These are phyloP conservation scores for Cheilosia impressa DNA, from an alignment of 2,888 invertebrate species.

Conservation along the genomic window DNA sequence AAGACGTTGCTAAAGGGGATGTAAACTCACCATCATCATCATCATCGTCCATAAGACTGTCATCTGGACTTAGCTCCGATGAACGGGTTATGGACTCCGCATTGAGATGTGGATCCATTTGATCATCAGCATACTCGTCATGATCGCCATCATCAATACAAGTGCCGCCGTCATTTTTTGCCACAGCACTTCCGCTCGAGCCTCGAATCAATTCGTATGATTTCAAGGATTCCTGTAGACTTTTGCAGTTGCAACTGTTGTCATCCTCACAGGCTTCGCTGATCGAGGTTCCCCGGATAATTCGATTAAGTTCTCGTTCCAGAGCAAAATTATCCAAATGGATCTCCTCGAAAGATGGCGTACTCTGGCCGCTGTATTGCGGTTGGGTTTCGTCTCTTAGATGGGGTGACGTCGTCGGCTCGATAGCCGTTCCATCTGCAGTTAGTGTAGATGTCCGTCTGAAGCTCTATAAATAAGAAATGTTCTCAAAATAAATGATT, in stretches of 20 bases:
- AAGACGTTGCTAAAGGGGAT: not conserved
- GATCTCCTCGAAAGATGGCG: constrained; percentile 67
- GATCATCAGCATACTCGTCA: constrained; percentile 68
- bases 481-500: not conserved
- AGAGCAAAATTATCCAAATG: constrained; percentile 64
- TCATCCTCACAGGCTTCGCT: constrained; percentile 70
- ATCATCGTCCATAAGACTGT: constrained; percentile 72
- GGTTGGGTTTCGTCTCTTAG: constrained; percentile 32
- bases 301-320: constrained; percentile 62
- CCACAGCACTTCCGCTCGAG: constrained; percentile 21
- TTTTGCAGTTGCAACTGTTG: constrained; percentile 69
- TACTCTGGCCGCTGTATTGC: constrained; percentile 50
- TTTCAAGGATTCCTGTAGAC: constrained; percentile 64
- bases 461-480: constrained; percentile 35
- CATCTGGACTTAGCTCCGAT: constrained; percentile 51
- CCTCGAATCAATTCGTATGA: constrained; percentile 62
- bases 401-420: constrained; percentile 2
- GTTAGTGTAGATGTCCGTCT: constrained; percentile 31
- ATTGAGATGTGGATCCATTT: constrained; percentile 66
- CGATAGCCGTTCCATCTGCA: constrained; percentile 24
- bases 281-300: constrained; percentile 64
- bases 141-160: constrained; percentile 40
- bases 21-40: constrained; percentile 64
- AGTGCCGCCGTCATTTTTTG: constrained; percentile 46
- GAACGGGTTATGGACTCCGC: constrained; percentile 63